phyloP scores from a whole-genome alignment of 2,797 vertebrate species.

The Cossypha polioptera region DNA sequence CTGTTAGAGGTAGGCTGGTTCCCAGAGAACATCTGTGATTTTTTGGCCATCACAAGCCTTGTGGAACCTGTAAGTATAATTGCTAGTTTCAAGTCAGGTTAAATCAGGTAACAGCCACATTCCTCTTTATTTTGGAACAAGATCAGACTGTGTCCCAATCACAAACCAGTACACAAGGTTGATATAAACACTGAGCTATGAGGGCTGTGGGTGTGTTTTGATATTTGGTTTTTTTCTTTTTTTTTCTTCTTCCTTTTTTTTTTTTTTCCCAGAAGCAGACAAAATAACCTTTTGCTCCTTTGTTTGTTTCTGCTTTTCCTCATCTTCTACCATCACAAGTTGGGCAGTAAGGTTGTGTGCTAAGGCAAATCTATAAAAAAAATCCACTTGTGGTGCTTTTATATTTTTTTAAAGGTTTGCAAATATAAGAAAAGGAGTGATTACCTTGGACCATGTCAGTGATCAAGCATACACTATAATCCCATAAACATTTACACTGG shows the following conservation, averaged over 20 bases:
- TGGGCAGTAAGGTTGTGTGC: not conserved
- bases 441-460: not conserved
- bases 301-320: not conserved
- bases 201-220: not conserved
- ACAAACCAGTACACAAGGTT: not conserved
- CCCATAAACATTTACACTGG: not conserved
- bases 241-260: no score
- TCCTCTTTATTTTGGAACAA: not conserved
- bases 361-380: not conserved
- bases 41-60: not conserved
- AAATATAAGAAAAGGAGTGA: not conserved
- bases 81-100: not conserved
- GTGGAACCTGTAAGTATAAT: not conserved
- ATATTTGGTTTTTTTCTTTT: not conserved
- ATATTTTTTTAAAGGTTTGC: not conserved
- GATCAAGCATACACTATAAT: not conserved
- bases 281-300: not conserved
- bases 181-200: not conserved
- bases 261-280: not conserved
- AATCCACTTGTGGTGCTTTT: not conserved
- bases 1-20: not conserved
- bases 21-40: not conserved
- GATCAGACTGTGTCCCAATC: not conserved
- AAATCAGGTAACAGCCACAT: not conserved
- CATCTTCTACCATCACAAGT: accelerated